phyloP scores from a whole-genome alignment of 2,113 vertebrate species.

The Grus americana region DNA sequence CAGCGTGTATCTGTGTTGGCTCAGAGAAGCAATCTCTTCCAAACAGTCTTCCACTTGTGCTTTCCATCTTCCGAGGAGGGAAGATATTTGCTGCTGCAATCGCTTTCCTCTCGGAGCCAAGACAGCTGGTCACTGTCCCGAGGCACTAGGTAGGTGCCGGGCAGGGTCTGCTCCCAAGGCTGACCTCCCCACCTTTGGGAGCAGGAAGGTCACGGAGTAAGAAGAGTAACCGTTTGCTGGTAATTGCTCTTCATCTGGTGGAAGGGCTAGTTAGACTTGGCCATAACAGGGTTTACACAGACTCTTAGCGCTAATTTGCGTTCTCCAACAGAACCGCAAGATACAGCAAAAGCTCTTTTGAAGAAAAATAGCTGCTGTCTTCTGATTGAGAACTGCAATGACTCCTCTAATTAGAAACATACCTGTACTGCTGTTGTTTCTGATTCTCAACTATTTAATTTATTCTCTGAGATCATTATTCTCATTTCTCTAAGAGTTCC shows the following conservation, averaged over 20 bases:
- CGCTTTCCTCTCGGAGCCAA: not conserved
- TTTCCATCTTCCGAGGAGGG: not conserved
- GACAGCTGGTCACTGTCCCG: not conserved
- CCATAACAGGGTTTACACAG: not conserved
- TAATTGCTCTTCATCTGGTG: not conserved
- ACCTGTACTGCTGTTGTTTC: not conserved
- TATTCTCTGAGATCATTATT: not conserved
- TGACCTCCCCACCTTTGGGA: not conserved
- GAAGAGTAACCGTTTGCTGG: accelerated
- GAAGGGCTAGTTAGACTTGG: not conserved
- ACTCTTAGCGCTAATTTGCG: not conserved
- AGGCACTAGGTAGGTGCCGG: accelerated
- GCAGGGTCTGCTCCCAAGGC: not conserved
- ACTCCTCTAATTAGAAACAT: not conserved
- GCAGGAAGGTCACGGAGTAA: accelerated
- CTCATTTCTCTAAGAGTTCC: not conserved
- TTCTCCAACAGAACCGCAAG: not conserved
- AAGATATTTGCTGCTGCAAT: not conserved
- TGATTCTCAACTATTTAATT: not conserved
- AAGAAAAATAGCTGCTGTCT: not conserved
- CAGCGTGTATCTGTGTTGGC: too few species aligned
- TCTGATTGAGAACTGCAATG: not conserved
- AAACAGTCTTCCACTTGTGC: not conserved
- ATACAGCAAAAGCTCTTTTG: not conserved
- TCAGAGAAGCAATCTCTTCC: not conserved